Conservation (phyloP, 2,888 invertebrate genomes). For the Malacosoma neustria region DNA sequence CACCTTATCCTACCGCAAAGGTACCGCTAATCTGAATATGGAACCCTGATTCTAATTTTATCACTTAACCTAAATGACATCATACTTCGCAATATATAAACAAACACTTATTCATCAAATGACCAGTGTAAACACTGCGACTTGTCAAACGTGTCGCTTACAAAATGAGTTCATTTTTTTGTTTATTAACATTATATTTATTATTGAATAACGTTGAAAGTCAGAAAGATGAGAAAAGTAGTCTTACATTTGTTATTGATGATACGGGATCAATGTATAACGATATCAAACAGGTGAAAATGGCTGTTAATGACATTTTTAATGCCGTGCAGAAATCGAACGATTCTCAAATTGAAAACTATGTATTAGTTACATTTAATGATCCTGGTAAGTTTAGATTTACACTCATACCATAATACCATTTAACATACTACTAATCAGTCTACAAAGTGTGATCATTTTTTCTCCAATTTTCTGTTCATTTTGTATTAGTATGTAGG, state of each 20-base stretch:
- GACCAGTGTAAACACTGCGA: not conserved
- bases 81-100: not conserved
- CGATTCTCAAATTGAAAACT: slow-evolving; percentile 38
- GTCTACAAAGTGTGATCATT: no score
- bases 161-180: not conserved
- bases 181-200: not conserved
- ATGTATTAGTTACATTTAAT: slow-evolving; percentile 47
- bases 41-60: not conserved
- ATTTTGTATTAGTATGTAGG: no score
- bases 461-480: no score
- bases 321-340: slow-evolving; percentile 34
- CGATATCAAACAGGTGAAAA: slow-evolving; percentile 39
- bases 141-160: not conserved
- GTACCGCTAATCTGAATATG: not conserved
- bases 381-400: slow-evolving; percentile 37
- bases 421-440: no score
- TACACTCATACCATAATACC: no score
- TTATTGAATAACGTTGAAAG: slow-evolving; percentile 1
- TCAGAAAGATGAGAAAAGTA: slow-evolving; percentile 25
- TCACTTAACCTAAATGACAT: not conserved
- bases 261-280: slow-evolving; percentile 38
- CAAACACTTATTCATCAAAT: not conserved
- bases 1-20: no score
- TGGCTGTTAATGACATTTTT: slow-evolving; percentile 31
- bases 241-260: slow-evolving; percentile 48